Base-by-base conservation (phyloP, 92 coral and sea anemone species). In the Porites cylindrica region DNA sequence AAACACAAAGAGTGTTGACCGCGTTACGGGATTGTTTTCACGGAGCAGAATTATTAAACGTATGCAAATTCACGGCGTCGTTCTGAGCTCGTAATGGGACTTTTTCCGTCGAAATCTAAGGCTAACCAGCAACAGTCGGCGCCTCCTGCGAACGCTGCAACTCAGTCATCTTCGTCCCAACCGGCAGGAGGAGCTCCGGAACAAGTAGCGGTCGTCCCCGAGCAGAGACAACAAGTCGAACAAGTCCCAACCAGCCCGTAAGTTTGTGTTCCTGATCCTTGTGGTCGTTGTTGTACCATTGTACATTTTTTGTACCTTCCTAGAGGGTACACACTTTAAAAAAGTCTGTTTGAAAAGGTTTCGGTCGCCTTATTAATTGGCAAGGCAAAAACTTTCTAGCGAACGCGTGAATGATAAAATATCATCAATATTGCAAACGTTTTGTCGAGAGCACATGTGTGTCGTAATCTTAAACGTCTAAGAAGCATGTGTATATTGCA, bases 101-200 rank as follows among this genome's bases (percentile, higher is more conserved):
- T 79, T 66, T 79, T 79, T 66, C 83, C 83, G 26, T 79, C 83
- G 63, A 79, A 65, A 66, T 66, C 83, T 1, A 79, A 79, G 83
- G 19, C 73, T 9, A 76, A 24, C 81, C 14, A 64, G 61, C 83
- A 65, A n/a, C 73, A 51, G 13, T 7, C 64, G 1, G 12, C 74
- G 21, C 1, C 53, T 47, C 47, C 73, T 5, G 18, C 72, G 26
- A 65, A 65, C 21, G 26, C 73, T 50, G 52, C 21, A 3, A 8
- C 73, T 10, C 47, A 38, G 47, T 18, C 72, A 8, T 43, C 72
- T 51, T 66, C 83, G 74, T 54, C 38, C 14, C 56, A 66, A 32
- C 11, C 72, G 8, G 60, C 52, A 43, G 21, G 1, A 7, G 19
- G 23, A 20, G 23, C 20, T 7, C 70, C 20, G 23, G 24, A 8